Base-by-base conservation (phyloP, 1,140 invertebrate species). In the Drepana arcuata region DNA sequence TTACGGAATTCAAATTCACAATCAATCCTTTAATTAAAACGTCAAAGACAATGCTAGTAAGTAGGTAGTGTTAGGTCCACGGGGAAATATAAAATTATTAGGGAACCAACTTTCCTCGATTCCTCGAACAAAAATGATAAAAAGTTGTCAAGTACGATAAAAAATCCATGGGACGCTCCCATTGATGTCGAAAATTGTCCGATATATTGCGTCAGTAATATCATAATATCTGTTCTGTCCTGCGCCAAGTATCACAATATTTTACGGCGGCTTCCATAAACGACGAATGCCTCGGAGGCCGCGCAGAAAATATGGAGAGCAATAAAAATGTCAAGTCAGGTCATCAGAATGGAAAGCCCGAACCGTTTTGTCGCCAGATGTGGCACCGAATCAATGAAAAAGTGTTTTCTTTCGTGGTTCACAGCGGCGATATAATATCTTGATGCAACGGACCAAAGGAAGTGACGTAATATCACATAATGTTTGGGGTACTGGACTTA, bases 251-350 rank as follows among this genome's bases (percentile, higher is more conserved):
- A 64, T 58, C 36, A 64, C 67, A 58, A 81, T 81, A 78, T 78
- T 73, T 81, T 55, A 75, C 63, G 57, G 56, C 52, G 45, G 37
- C 56, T 64, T 61, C 69, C 48, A 66, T 60, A 70, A 73, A 50
- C 51, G 57, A 49, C 39, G 57, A 77, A 75, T 68, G 70, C 66
- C 73, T 77, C 38, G 44, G 77, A 78, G 77, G 73, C 64, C 66
- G 44, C 43, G 42, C 38, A 59, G 54, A 44, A 77, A 77, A 77
- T 78, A 81, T 81, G 68, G 74, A 47, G 34, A 50, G 72, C 68
- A 79, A 79, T 81, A 81, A 81, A 81, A 78, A 81, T 81, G 77
- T 81, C 77, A 81, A 78, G 72, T 81, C 74, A 81, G 74, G 77
- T 81, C 77, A 81, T 81, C 77, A 79, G 70, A 71, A 71, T 72